Conservation (phyloP, 1,140 invertebrate genomes). For the Protaetia brevitarsis region DNA sequence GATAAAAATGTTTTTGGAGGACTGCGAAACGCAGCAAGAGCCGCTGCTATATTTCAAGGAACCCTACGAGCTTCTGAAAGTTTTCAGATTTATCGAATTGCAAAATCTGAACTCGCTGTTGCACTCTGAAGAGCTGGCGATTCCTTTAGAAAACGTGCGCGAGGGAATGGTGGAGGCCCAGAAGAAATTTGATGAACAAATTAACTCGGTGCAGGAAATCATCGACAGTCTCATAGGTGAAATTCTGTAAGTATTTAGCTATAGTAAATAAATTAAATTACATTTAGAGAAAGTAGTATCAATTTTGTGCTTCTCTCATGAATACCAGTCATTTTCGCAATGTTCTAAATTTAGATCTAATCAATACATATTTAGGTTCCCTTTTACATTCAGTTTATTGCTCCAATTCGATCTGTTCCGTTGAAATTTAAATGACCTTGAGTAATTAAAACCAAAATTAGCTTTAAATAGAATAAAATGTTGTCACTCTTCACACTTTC, state of each 20-base stretch:
- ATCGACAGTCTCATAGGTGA: constrained; percentile 50
- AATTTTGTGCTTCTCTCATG: no score
- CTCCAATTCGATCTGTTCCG: no score
- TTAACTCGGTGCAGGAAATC: constrained; percentile 46
- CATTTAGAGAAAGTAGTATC: no score
- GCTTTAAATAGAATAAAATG: no score
- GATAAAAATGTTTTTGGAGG: constrained; percentile 52
- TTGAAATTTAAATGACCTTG: no score
- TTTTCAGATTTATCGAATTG: constrained; percentile 58
- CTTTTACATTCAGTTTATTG: no score
- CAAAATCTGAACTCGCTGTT: constrained; percentile 65
- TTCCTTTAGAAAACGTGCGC: constrained; percentile 54
- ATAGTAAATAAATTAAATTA: no score
- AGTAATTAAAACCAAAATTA: no score
- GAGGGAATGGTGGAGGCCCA: constrained; percentile 49
- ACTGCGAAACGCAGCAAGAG: constrained; percentile 47
- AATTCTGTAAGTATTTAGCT: constrained; percentile 47
- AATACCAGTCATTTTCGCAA: no score
- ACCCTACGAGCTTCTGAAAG: constrained; percentile 54
- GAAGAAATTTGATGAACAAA: constrained; percentile 47
- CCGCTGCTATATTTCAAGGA: constrained; percentile 58
- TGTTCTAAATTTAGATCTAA: no score
- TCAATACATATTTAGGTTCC: no score
- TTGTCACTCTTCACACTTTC: no score
- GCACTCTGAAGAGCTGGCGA: constrained; percentile 59